These are phyloP conservation scores for Castor canadensis DNA, from an alignment of 2,113 vertebrate species.

Conservation along the genomic window DNA sequence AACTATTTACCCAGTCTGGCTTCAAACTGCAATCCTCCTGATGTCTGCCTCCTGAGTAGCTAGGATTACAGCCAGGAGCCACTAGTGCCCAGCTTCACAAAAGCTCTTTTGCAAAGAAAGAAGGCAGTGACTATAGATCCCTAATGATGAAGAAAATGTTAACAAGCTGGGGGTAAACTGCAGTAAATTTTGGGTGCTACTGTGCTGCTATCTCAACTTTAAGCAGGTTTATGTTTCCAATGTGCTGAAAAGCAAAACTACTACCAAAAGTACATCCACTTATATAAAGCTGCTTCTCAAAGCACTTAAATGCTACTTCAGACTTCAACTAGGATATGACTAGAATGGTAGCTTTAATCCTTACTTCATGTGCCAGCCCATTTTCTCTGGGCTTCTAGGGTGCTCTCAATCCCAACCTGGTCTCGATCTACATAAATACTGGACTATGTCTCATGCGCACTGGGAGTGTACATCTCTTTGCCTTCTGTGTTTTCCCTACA, in stretches of 20 bases:
- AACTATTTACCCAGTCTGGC: no score
- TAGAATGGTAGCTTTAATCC: neutral
- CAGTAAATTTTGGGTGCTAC: neutral
- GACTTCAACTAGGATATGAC: neutral
- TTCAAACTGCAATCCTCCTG: no score
- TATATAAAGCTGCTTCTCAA: neutral
- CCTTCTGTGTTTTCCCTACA: neutral
- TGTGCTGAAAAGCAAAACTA: constrained; percentile 1
- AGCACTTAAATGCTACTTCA: neutral
- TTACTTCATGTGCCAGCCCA: neutral
- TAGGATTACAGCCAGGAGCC: no score
- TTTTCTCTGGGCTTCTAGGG: neutral
- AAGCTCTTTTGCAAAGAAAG: neutral
- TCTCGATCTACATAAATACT: neutral
- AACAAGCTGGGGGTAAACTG: neutral
- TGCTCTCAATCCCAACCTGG: neutral
- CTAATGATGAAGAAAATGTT: neutral
- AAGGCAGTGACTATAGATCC: neutral
- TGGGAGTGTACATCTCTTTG: neutral
- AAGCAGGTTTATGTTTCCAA: constrained; percentile 3
- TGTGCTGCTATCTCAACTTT: neutral
- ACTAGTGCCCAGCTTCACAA: neutral
- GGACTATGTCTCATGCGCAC: neutral
- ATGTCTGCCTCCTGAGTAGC: no score
- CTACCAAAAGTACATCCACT: neutral